phyloP scores from a whole-genome alignment of 2,113 vertebrate genomes.

The Epinephelus cyanopodus region DNA sequence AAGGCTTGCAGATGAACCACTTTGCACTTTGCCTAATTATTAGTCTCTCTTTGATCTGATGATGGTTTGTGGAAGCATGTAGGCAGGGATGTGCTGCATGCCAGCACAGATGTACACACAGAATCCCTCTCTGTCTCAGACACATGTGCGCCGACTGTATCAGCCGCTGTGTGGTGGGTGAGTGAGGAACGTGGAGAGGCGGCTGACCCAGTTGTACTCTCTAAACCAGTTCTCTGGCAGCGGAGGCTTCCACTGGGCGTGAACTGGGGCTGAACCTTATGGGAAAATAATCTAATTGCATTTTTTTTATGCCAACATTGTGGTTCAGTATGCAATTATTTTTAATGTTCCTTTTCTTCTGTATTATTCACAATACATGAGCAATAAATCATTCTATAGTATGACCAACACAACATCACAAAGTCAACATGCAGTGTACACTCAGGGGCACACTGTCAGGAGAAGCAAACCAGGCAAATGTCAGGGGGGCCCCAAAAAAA shows the following conservation, averaged over 20 bases:
- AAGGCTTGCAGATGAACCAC: constrained; percentile 39
- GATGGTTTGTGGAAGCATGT: constrained; percentile 54
- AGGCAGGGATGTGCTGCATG: constrained; percentile 24
- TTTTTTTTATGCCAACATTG: too few relatives aligned
- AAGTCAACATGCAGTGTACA: too few relatives aligned
- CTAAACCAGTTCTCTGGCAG: constrained; percentile 48
- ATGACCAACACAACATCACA: too few relatives aligned
- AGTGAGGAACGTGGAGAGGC: constrained; percentile 51
- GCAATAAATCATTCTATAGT: too few relatives aligned
- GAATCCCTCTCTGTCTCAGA: constrained; percentile 44
- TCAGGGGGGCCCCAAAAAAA: too few relatives aligned
- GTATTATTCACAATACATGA: too few relatives aligned
- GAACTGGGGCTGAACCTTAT: constrained; percentile 13
- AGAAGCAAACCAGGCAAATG: too few relatives aligned
- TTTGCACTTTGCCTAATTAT: constrained; percentile 63
- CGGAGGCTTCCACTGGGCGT: constrained; percentile 48
- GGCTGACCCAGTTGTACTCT: constrained; percentile 76
- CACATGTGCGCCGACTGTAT: constrained; percentile 37
- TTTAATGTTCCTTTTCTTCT: too few relatives aligned
- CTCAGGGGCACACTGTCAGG: too few relatives aligned
- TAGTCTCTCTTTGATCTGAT: constrained; percentile 71
- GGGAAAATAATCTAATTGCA: too few relatives aligned
- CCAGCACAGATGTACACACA: constrained; percentile 52
- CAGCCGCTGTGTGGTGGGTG: constrained; percentile 48
- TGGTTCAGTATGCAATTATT: too few relatives aligned